Evolutionary conservation across 1,140 invertebrate genomes (phyloP).

Genomic region (Thaumatotibia leucotreta): DNA sequence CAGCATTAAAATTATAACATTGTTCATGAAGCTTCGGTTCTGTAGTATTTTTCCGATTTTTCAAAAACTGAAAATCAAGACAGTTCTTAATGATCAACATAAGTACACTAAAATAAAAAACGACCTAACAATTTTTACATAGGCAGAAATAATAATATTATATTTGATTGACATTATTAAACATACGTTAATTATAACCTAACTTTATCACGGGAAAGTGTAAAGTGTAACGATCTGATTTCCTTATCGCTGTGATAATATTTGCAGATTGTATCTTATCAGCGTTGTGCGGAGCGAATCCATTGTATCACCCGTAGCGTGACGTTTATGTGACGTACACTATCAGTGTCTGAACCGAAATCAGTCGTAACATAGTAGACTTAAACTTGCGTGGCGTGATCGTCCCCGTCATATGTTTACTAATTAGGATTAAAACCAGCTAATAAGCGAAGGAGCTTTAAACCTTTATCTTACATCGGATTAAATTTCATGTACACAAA

Average conservation of each 20-base stretch:
- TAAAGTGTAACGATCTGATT: slow-evolving; percentile 69
- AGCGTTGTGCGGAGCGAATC: slow-evolving; percentile 47
- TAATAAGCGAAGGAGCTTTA: neutral
- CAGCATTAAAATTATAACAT: too few relatives aligned
- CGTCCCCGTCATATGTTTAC: neutral
- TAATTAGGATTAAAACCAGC: neutral
- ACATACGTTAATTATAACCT: slow-evolving; percentile 43
- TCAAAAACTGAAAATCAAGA: too few relatives aligned
- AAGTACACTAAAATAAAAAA: neutral
- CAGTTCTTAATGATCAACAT: too few relatives aligned
- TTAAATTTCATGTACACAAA: neutral
- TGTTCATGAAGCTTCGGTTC: too few relatives aligned
- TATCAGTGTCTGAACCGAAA: slow-evolving; percentile 24
- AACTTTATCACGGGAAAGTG: slow-evolving; percentile 58
- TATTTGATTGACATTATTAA: slow-evolving; percentile 30
- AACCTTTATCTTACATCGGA: neutral
- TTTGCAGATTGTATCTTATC: slow-evolving; percentile 59
- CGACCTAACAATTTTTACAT: neutral
- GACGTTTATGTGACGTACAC: slow-evolving; percentile 55
- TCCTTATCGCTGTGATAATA: slow-evolving; percentile 57
- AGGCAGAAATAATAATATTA: slow-evolving; percentile 15
- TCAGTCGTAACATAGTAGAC: slow-evolving; percentile 2
- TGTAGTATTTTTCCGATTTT: too few relatives aligned
- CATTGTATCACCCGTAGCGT: slow-evolving; percentile 32
- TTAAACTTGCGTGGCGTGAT: neutral